Evolutionary conservation across 1,140 invertebrate species (phyloP).

Genomic region (Sminthurides bifidus): DNA sequence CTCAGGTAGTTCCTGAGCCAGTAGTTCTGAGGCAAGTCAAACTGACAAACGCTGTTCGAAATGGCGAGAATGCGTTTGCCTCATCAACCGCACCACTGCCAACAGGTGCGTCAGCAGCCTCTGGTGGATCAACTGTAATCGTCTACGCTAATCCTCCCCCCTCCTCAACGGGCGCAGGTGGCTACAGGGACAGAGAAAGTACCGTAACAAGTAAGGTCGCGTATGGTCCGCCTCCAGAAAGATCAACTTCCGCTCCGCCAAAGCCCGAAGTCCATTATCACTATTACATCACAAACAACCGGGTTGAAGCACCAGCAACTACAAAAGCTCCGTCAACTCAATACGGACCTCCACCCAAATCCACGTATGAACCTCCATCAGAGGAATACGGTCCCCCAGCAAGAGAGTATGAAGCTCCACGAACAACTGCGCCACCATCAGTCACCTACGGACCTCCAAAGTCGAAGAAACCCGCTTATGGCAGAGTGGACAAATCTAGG

Average conservation of each 20-base stretch:
- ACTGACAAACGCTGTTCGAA: no score
- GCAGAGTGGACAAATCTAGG: no score
- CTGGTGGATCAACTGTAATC: background rate
- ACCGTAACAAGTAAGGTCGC: no score
- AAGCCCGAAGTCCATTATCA: slow-evolving; percentile 2
- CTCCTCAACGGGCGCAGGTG: no score
- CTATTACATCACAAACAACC: slow-evolving; percentile 1
- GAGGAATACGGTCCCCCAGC: background rate
- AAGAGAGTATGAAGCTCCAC: background rate
- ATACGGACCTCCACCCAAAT: background rate
- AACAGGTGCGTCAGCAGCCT: background rate
- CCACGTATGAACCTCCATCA: background rate
- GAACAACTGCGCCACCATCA: background rate
- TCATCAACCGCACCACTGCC: background rate
- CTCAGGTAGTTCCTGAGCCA: background rate
- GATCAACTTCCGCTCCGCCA: background rate
- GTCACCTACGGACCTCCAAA: background rate
- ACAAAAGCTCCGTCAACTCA: background rate
- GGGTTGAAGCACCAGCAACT: background rate
- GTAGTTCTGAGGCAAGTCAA: background rate
- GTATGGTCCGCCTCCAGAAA: background rate
- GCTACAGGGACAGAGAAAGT: no score
- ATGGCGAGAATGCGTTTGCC: no score
- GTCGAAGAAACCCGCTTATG: no score
- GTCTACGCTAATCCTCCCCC: background rate